phyloP scores from a whole-genome alignment of 2,113 vertebrate genomes.

The Empidonax traillii region DNA sequence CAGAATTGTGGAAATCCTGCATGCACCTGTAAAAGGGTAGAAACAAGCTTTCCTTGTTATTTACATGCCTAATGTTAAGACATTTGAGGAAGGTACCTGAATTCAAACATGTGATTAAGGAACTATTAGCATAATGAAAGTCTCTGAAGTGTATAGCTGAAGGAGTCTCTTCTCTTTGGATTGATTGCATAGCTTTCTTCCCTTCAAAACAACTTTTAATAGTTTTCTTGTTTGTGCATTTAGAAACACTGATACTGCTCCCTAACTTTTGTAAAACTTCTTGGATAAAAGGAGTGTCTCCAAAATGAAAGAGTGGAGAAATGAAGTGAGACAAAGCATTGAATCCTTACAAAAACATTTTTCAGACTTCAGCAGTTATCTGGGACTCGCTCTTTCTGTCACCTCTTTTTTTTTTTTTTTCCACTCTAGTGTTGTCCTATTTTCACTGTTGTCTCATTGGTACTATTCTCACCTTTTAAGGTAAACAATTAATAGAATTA shows the following conservation, averaged over 20 bases:
- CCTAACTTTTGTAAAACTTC: background rate
- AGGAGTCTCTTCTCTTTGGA: background rate
- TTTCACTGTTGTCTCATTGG: background rate
- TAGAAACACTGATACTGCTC: background rate
- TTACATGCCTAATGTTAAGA: background rate
- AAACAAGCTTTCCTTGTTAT: background rate
- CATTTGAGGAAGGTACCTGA: background rate
- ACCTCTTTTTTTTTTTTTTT: background rate
- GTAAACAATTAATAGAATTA: background rate
- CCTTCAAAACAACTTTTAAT: background rate
- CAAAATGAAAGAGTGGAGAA: background rate
- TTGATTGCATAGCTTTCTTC: background rate
- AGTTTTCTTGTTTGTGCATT: background rate
- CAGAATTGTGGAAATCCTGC: background rate
- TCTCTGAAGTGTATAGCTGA: background rate
- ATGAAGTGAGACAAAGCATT: background rate
- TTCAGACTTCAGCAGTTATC: background rate
- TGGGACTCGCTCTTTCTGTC: background rate
- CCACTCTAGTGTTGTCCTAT: background rate
- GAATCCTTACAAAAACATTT: background rate
- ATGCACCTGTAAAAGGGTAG: background rate
- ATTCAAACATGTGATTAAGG: background rate
- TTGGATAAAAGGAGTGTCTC: background rate
- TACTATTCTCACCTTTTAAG: background rate
- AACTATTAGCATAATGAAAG: background rate